phyloP scores from a whole-genome alignment of 1,140 invertebrate species.

The Adelges cooleyi region DNA sequence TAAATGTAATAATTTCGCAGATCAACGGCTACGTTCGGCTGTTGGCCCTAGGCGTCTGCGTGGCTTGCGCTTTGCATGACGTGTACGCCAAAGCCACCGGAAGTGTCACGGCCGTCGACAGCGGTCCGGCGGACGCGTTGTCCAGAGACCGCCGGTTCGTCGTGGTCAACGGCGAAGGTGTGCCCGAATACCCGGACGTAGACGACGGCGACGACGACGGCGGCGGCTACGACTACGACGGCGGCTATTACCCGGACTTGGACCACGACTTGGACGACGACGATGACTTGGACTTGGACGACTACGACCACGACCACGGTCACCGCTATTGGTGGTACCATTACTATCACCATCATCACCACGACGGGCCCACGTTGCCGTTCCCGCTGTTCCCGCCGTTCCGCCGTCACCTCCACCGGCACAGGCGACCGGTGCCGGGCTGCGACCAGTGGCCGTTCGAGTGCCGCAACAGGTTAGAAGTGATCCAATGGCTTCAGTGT shows the following conservation, averaged over 20 bases:
- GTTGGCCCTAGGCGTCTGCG: too few relatives aligned
- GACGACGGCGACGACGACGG: neutral
- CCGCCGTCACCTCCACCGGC: neutral
- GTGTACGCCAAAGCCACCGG: too few relatives aligned
- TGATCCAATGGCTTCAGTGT: conserved; percentile 13
- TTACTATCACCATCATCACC: conserved; percentile 3
- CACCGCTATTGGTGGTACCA: conserved; percentile 10
- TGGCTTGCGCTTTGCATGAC: too few relatives aligned
- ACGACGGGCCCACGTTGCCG: neutral
- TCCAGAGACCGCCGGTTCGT: neutral
- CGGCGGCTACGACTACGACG: neutral
- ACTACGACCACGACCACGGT: neutral
- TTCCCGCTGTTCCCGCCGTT: conserved; percentile 8
- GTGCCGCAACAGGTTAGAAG: neutral
- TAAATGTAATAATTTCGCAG: too few relatives aligned
- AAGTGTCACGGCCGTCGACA: too few relatives aligned
- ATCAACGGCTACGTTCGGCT: too few relatives aligned
- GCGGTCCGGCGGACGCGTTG: too few relatives aligned
- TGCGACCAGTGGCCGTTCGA: neutral
- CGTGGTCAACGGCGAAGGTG: neutral
- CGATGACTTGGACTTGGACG: neutral
- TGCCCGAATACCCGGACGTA: neutral
- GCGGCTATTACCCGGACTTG: neutral
- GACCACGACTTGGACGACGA: neutral
- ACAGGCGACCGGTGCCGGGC: neutral